phyloP scores from a whole-genome alignment of 2,797 vertebrate genomes.

The Vultur gryphus region DNA sequence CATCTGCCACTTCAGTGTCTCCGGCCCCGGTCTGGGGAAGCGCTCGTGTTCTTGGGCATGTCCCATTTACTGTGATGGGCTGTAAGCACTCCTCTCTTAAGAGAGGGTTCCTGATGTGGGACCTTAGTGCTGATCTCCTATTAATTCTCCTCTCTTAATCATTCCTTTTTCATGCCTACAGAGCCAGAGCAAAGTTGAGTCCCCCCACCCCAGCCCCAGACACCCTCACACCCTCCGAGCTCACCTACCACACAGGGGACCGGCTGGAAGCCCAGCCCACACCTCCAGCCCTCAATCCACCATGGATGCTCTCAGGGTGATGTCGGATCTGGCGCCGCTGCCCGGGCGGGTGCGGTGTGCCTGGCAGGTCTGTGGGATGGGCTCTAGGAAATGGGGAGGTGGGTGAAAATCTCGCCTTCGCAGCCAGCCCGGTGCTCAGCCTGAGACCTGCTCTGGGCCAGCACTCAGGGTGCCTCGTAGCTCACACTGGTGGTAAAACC shows the following conservation, averaged over 20 bases:
- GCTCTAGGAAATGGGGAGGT: not conserved
- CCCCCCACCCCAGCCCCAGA: not conserved
- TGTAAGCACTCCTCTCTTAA: not conserved
- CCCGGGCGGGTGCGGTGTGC: not conserved
- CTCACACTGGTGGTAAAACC: not conserved
- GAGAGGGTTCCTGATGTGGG: not conserved
- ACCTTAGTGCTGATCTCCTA: not conserved
- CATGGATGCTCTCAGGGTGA: not conserved
- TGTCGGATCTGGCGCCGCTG: not conserved
- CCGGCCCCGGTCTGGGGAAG: not conserved
- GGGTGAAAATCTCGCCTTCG: not conserved
- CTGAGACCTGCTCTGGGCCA: not conserved
- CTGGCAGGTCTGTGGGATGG: not conserved
- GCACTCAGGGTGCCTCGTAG: fast-evolving
- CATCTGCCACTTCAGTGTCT: not conserved
- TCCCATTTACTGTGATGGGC: fast-evolving
- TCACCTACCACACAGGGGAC: not conserved
- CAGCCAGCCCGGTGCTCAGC: not conserved
- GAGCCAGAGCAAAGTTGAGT: not conserved
- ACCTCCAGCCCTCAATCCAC: not conserved
- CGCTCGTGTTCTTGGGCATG: not conserved
- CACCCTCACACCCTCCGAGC: not conserved
- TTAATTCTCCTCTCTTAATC: not conserved
- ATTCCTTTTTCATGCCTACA: not conserved
- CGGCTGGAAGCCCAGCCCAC: not conserved